Evolutionary conservation across 2,113 vertebrate genomes (phyloP), one percentile per base, ranked within the genome.

Genomic region (Ranitomeya variabilis): DNA sequence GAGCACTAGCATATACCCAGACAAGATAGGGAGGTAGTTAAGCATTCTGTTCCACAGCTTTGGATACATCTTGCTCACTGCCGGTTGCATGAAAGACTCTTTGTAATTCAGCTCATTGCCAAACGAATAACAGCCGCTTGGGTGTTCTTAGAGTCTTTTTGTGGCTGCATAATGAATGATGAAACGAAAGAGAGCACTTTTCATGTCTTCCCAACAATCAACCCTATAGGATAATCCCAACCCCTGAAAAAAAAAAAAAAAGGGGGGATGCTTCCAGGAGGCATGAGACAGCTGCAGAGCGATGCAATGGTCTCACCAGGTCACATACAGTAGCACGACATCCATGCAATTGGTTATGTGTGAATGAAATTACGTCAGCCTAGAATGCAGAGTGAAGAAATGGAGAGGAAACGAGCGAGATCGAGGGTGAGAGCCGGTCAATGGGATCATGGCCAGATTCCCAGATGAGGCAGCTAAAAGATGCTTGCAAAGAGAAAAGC

Each of bases 171-270:
- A 89, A 84, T 84, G 87, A 82, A 85, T 85, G 87, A 79, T 79
- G 62, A 89, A 89, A 89, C 66, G 60, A 89, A 67, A 83, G 87
- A 89, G 73, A 79, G 87, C 87, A 84, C 87, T 89, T 88, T 89
- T 85, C 60, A 85, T 89, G 71, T 89, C 87, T 85, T 79, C 59
- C 31, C 62, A 85, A 89, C 87, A 87, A 87, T 87, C 74, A 64
- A 66, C 74, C 73, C 81, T 23, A 37, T 79, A 69, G 87, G 87
- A 83, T 83, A 66, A 76, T 69, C 37, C 80, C 57, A 76, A 62
- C 80, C 26, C 9, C 11, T 37, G 62, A 77, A 78, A 51, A 79
- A 84, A 55, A 26, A 66, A 77, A 78, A 51, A 79, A 84, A 55
- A 26, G 52, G 26, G 62, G 26, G 85, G 87, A 89, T 78, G 81